These are phyloP conservation scores for Coecobrya sp. DNA, from an alignment of 2,888 invertebrate genomes.

Conservation along the genomic window DNA sequence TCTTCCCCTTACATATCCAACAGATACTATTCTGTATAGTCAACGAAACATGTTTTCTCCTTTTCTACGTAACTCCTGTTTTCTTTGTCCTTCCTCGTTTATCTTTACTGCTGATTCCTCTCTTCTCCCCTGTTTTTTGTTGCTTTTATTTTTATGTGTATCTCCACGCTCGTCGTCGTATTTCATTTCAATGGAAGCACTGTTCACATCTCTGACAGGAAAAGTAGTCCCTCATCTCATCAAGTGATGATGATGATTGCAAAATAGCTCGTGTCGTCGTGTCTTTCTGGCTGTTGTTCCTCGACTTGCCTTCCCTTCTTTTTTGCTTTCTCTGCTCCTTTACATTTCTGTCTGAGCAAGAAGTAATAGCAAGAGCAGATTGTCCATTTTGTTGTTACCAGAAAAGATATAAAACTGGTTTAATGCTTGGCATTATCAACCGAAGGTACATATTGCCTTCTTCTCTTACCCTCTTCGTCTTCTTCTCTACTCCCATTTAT, in stretches of 20 bases:
- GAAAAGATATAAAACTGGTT: slow-evolving; percentile 74
- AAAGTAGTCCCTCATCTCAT: slow-evolving; percentile 82
- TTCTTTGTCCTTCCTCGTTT: slow-evolving; percentile 61
- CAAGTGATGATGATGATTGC: slow-evolving; percentile 79
- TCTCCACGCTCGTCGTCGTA: slow-evolving; percentile 70
- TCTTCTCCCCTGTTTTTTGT: slow-evolving; percentile 13
- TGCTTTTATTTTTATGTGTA: slow-evolving; percentile 59
- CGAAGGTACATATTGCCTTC: slow-evolving; percentile 59
- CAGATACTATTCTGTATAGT: neutral
- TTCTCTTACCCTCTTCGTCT: slow-evolving; percentile 22
- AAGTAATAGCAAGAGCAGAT: slow-evolving; percentile 64
- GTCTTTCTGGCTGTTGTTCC: neutral
- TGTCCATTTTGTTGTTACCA: slow-evolving; percentile 78
- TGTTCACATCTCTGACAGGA: slow-evolving; percentile 68
- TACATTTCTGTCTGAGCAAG: slow-evolving; percentile 24
- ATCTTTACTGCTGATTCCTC: slow-evolving; percentile 49
- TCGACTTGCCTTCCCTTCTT: slow-evolving; percentile 3
- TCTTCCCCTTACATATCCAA: slow-evolving; percentile 6
- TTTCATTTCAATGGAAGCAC: slow-evolving; percentile 75
- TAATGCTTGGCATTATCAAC: slow-evolving; percentile 68
- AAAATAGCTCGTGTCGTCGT: slow-evolving; percentile 61
- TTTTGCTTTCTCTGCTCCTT: slow-evolving; percentile 15
- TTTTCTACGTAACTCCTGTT: slow-evolving; percentile 46
- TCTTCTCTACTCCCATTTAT: slow-evolving; percentile 55
- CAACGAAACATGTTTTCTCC: slow-evolving; percentile 7